phyloP scores from a whole-genome alignment of 2,888 invertebrate genomes.

The Taenaris catops region DNA sequence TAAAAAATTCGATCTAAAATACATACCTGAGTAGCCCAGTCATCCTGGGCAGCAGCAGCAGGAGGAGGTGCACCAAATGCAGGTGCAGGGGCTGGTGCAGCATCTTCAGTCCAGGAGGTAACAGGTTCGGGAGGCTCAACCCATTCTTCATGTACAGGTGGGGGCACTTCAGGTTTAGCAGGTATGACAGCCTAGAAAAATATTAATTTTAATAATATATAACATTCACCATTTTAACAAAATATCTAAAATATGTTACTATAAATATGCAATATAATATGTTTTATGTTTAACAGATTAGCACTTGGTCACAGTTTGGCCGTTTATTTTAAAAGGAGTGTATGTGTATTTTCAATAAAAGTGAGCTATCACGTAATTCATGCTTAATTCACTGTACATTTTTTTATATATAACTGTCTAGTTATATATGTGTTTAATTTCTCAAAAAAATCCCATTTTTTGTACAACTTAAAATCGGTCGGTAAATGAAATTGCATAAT shows the following conservation, averaged over 20 bases:
- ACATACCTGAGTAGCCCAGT: slow-evolving; percentile 79
- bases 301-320: neutral
- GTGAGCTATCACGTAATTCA: too few relatives aligned
- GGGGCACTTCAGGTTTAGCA: slow-evolving; percentile 56
- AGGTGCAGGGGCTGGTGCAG: slow-evolving; percentile 37
- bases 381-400: too few relatives aligned
- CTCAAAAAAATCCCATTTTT: too few relatives aligned
- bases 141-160: slow-evolving; percentile 66
- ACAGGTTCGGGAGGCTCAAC: slow-evolving; percentile 64
- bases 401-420: too few relatives aligned
- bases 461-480: too few relatives aligned
- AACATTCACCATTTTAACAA: neutral
- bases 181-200: slow-evolving; percentile 53
- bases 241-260: neutral
- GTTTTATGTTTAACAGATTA: neutral
- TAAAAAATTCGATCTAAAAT: too few relatives aligned
- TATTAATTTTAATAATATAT: neutral
- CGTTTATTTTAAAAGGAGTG: too few relatives aligned
- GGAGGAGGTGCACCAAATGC: slow-evolving; percentile 60
- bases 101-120: slow-evolving; percentile 64
- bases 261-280: too few relatives aligned
- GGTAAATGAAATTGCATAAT: too few relatives aligned
- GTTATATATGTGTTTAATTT: too few relatives aligned
- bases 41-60: slow-evolving; percentile 67
- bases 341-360: too few relatives aligned